phyloP scores from a whole-genome alignment of 2,888 invertebrate species.

The Drosophila cracens region DNA sequence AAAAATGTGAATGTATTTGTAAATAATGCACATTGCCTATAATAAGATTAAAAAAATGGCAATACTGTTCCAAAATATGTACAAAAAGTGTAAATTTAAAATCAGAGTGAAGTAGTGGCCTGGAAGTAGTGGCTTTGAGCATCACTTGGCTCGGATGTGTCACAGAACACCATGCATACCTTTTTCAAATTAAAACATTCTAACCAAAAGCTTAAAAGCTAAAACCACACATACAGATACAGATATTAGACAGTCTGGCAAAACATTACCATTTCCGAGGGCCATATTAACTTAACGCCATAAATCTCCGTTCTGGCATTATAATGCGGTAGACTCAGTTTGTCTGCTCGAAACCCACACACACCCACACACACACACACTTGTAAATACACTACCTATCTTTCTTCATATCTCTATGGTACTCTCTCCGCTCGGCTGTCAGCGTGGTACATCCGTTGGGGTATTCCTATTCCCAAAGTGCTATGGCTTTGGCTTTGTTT shows the following conservation, averaged over 20 bases:
- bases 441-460: constrained; percentile 31
- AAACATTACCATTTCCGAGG: constrained; percentile 69
- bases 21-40: too few relatives aligned
- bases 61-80: not conserved
- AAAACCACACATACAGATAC: constrained; percentile 8
- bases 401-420: constrained; percentile 2
- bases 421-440: constrained; percentile 16
- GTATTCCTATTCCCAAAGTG: constrained; percentile 69
- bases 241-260: constrained; percentile 23
- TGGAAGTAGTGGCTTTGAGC: constrained; percentile 3
- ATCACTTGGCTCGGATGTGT: constrained; percentile 12
- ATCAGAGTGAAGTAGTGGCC: not conserved
- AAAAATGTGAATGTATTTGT: too few relatives aligned
- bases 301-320: constrained; percentile 69
- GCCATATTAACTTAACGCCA: constrained; percentile 73
- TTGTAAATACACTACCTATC: constrained; percentile 3
- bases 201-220: constrained; percentile 19
- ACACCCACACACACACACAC: not conserved
- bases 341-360: constrained; percentile 12
- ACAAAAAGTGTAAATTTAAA: not conserved
- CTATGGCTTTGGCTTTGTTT: constrained; percentile 72
- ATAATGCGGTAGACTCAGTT: constrained; percentile 38
- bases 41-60: not conserved
- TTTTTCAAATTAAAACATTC: constrained; percentile 24
- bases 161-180: not conserved